Base-by-base conservation (phyloP, 2,888 invertebrate species). In the Trachelus troglodyta region DNA sequence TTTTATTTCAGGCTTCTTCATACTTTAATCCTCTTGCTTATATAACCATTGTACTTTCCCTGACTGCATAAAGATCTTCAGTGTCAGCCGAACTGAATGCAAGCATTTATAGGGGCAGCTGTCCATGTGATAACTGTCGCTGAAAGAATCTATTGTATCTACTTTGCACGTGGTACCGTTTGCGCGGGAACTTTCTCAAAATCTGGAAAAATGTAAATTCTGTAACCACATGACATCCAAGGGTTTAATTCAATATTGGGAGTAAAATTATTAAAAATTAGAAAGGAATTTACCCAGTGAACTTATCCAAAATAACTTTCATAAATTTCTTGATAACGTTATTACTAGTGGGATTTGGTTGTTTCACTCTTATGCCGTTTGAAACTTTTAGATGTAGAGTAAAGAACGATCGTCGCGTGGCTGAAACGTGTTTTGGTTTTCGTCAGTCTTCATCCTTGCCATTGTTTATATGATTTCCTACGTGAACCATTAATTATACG, bases 401-500 rank as follows among this genome's bases (percentile, higher is more conserved):
- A 11, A 34, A 15, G 15, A 31, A 31, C 11, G 12, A 6, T 71
- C 71, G 71, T 31, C 31, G 31, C 71, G 31, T 71, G 31, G 71
- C 71, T 15, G 71, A 71, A 71, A 71, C 71, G 31, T 33, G 71
- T 15, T 56, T 56, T 56, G 71, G 31, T 31, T 34, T 34, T 71
- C 71, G 12, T 71, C 31, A 71, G 71, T 31, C 71, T 12, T 23
- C 31, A 71, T 71, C 56, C 56, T 31, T 31, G 30, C 31, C 12
- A 71, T 71, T 71, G 71, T 71, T 12, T 71, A 12, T 71, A 71
- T 34, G 71, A 31, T 31, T 34, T 12, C 71, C 12, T 34, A 23
- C 31, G 71, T 34, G 71, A 33, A 71, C 33, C 30, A 71, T 71
- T 71, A 71, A 71, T 71, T 71, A 71, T 71, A 12, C 71, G 12